Percentiles rank a stretch among this genome's conserved stretches.
phyloP scores from a whole-genome alignment of 2,797 vertebrate species.

The Aeoliscus strigatus region DNA sequence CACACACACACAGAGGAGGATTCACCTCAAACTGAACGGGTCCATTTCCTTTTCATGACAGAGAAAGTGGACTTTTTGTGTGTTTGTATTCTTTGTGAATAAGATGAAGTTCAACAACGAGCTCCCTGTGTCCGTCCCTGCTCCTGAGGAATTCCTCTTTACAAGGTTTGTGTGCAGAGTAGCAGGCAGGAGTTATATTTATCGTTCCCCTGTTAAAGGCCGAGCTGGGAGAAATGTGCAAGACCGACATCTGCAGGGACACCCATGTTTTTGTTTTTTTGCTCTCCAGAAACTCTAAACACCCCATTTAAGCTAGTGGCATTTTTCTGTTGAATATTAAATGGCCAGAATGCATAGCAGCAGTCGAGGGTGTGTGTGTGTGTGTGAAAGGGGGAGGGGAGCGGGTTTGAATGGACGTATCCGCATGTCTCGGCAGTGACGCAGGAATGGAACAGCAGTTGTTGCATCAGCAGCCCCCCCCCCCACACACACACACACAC shows the following conservation, averaged over 20 bases:
- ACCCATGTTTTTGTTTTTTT: slow-evolving; percentile 4
- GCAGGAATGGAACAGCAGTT: slow-evolving; percentile 2
- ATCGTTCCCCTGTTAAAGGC: slow-evolving; percentile 19
- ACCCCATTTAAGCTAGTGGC: not conserved
- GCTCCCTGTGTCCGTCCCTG: not conserved
- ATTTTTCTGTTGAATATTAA: not conserved
- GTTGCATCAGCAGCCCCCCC: slow-evolving; percentile 29
- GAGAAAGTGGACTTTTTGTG: too few species aligned
- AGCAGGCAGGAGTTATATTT: slow-evolving; percentile 45
- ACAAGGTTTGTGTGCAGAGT: not conserved
- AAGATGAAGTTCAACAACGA: not conserved
- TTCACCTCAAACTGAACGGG: not conserved
- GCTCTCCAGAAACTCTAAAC: not conserved
- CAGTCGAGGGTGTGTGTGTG: not conserved
- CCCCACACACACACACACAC: too few species aligned
- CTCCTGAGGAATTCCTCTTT: not conserved
- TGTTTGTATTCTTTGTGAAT: too few species aligned
- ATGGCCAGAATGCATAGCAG: not conserved
- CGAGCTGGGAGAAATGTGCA: slow-evolving; percentile 10
- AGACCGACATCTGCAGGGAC: not conserved
- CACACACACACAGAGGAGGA: not conserved
- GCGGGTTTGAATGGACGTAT: not conserved
- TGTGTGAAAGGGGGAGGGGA: not conserved
- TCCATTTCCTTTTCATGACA: too few species aligned
- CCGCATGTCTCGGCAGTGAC: slow-evolving; percentile 1